Evolutionary conservation across 2,888 invertebrate genomes (phyloP).

Genomic region (Dryomyza anilis): DNA sequence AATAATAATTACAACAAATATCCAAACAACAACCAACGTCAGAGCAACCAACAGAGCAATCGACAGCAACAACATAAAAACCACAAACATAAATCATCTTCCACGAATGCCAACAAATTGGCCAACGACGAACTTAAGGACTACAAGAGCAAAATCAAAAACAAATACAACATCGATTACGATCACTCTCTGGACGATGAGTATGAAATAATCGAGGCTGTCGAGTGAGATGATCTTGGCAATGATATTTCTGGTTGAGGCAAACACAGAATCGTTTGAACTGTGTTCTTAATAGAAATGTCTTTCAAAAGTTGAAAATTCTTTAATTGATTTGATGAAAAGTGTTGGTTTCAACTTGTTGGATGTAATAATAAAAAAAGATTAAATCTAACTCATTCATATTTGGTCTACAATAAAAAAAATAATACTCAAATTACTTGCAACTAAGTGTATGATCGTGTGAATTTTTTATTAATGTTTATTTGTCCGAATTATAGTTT

Average conservation of each 20-base stretch:
- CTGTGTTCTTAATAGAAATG: too few relatives aligned
- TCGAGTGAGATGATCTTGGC: conserved; percentile 47
- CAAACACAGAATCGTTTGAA: too few relatives aligned
- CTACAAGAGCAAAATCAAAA: conserved; percentile 60
- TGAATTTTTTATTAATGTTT: neutral
- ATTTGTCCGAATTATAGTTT: neutral
- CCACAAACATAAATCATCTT: conserved; percentile 30
- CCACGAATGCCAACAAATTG: conserved; percentile 48
- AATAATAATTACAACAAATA: conserved; percentile 18
- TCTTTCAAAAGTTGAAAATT: too few relatives aligned
- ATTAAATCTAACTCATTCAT: too few relatives aligned
- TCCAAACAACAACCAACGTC: conserved; percentile 30
- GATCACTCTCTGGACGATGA: conserved; percentile 61
- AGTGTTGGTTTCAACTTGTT: too few relatives aligned
- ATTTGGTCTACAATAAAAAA: too few relatives aligned
- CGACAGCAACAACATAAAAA: conserved; percentile 19
- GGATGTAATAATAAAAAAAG: too few relatives aligned
- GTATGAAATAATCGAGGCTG: conserved; percentile 62
- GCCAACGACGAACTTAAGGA: conserved; percentile 55
- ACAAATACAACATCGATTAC: conserved; percentile 62
- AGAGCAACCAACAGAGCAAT: conserved; percentile 16
- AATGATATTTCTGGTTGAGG: too few relatives aligned
- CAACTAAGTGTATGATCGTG: neutral
- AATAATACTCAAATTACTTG: too few relatives aligned
- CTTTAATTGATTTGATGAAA: too few relatives aligned